Evolutionary conservation across 2,797 vertebrate species (phyloP), one percentile per base, ranked within the genome.

Genomic region (Atherinosoma microstoma): DNA sequence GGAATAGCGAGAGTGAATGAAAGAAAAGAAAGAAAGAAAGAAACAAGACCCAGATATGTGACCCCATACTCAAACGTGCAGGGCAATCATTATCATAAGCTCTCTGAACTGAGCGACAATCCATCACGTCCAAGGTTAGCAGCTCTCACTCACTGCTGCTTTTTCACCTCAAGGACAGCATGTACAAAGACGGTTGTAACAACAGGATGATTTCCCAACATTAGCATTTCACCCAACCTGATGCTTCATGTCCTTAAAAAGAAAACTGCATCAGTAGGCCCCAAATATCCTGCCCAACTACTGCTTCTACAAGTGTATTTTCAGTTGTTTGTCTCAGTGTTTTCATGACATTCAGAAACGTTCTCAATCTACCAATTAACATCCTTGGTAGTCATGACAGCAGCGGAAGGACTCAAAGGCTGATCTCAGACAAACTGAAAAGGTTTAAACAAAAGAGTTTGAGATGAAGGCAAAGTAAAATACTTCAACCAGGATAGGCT

Each of bases 41-140:
- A 29, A 27, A 34, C 2, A 56, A 49, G 54, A 4, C 53, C 65
- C 61, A 70, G 57, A 78, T 62, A 68, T 79, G 76, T 60, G 70
- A 76, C 69, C 68, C 70, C 73, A 80, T 85, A 86, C 73, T 66
- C 69, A 75, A 72, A 81, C 38, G 66, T 59, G 61, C 66, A 67
- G 70, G 18, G 42, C 42, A 45, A 8, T 20, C 34, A 69, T 75
- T 64, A 84, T 75, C 49, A 75, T 71, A 72, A 86, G 59, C 81
- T 82, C 67, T 72, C 53, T 30, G 42, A 73, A 79, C 73, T 76
- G 38, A 85, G 78, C 29, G 24, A 63, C 74, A 72, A 78, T 82
- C 69, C 32, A 87, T 85, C 75, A 75, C 62, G 64, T 38, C 67
- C 68, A 75, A 78, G 72, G 78, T 71, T 53, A 78, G 78, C 67